Evolutionary conservation across 2,797 vertebrate species (phyloP).

Genomic region (Enteromius paludinosus): DNA sequence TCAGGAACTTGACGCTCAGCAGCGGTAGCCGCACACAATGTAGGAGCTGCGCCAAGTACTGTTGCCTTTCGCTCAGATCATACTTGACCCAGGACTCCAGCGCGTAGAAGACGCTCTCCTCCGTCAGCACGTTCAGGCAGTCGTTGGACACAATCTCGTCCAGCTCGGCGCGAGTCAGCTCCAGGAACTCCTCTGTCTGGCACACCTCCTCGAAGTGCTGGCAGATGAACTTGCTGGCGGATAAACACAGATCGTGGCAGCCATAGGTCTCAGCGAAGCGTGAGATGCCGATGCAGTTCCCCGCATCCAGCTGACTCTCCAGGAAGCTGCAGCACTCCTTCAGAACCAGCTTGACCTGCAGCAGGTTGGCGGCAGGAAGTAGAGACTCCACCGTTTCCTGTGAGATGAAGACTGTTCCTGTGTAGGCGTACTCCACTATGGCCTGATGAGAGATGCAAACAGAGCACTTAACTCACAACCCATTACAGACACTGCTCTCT

Average conservation of each 20-base stretch:
- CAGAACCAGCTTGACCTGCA: slow-evolving; percentile 95
- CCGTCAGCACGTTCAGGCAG: slow-evolving; percentile 94
- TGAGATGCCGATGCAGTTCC: slow-evolving; percentile 97
- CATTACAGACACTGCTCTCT: neutral
- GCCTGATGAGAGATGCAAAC: slow-evolving; percentile 74
- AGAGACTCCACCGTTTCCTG: slow-evolving; percentile 97
- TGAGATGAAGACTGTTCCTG: slow-evolving; percentile 95
- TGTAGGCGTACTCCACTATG: slow-evolving; percentile 98
- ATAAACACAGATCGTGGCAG: slow-evolving; percentile 93
- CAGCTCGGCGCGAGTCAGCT: slow-evolving; percentile 90
- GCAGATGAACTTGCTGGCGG: slow-evolving; percentile 95
- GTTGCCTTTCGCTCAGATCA: slow-evolving; percentile 92
- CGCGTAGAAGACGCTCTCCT: slow-evolving; percentile 95
- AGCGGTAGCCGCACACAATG: slow-evolving; percentile 95
- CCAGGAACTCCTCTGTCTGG: slow-evolving; percentile 95
- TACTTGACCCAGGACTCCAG: slow-evolving; percentile 98
- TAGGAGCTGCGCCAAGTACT: slow-evolving; percentile 91
- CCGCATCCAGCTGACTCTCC: slow-evolving; percentile 95
- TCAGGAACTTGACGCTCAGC: slow-evolving; percentile 97
- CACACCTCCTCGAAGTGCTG: slow-evolving; percentile 98
- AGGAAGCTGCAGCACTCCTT: slow-evolving; percentile 97
- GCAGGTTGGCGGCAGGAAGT: slow-evolving; percentile 95
- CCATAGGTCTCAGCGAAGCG: slow-evolving; percentile 98
- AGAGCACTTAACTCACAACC: slow-evolving; percentile 6
- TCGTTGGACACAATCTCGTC: slow-evolving; percentile 97